Evolutionary conservation across 2,113 vertebrate species (phyloP).

Genomic region (Acinonyx jubatus): DNA sequence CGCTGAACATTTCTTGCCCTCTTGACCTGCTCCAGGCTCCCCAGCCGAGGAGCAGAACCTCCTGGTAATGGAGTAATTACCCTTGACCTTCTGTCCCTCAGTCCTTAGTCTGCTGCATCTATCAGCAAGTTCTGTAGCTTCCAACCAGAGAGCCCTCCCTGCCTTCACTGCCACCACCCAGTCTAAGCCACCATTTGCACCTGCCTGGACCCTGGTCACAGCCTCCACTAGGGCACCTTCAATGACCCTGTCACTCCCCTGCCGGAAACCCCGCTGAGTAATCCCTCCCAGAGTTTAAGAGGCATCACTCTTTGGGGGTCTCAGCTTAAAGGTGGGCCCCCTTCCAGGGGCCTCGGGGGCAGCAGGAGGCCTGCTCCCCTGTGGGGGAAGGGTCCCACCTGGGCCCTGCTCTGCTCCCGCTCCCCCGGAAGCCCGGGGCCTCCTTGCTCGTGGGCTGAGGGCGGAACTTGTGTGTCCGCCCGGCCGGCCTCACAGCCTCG

Average conservation of each 20-base stretch:
- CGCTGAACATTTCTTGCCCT: not conserved
- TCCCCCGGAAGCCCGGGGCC: not conserved
- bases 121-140: not conserved
- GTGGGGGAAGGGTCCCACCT: accelerated
- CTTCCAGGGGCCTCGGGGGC: not conserved
- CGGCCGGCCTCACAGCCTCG: not conserved
- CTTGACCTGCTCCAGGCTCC: not conserved
- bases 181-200: not conserved
- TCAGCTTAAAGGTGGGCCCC: not conserved
- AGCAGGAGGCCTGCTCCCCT: not conserved
- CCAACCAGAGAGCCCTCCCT: not conserved
- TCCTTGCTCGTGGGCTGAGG: not conserved
- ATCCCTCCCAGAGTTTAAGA: not conserved
- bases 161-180: accelerated
- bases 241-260: no score
- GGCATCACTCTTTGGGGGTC: not conserved
- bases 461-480: not conserved
- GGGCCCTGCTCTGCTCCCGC: not conserved
- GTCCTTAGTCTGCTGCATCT: accelerated
- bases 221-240: not conserved
- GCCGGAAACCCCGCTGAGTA: no score
- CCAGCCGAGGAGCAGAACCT: not conserved
- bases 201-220: not conserved
- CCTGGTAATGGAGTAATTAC: not conserved
- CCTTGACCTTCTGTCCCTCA: not conserved